Evolutionary conservation across 2,888 invertebrate species (phyloP), one percentile per base, ranked within the genome.

Genomic region (Megamerina dolium): DNA sequence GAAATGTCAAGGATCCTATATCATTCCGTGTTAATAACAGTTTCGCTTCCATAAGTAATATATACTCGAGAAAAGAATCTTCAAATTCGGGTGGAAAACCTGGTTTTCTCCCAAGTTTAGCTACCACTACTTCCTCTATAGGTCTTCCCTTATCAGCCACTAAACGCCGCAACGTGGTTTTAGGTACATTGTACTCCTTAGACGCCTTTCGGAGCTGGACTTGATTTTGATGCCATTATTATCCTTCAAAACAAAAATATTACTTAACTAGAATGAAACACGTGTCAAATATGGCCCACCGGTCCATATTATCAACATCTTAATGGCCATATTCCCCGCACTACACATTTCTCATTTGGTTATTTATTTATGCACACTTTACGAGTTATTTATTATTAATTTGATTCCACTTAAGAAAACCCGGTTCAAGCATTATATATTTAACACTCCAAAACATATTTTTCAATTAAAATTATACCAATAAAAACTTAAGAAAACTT

Each of bases 151-250:
- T 19, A 29, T 44, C 29, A 29, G 45, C 37, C 27, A 27, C 31
- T 18, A 41, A 45, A 39, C 32, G 36, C 31, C 35, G 20, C 19
- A 41, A 41, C 10, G 46, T 36, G 18, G 43, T 42, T 46, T 46
- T 46, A 35, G 37, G 39, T 13, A 43, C 42, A 13, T 40, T 37
- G 19, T 37, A 45, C 37, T 37, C 13, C 35, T 42, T 46, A 19
- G 42, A 46, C 31, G 38, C 42, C 31, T 41, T 37, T 45, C 23
- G 20, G 16, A 26, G 18, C 32, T 33, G 36, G 12, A 26, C 3
- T 41, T 18, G 26, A 20, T 34, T 35, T 40, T 21, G 40, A 45
- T 36, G 44, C 36, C 35, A 36, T 45, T 35, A n/a, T 34, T 18
- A 30, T 40, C 36, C 34, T 34, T 34, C 8, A 30, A 38, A 43